Evolutionary conservation across 2,888 invertebrate species (phyloP).

Genomic region (Caenorhabditis japonica): DNA sequence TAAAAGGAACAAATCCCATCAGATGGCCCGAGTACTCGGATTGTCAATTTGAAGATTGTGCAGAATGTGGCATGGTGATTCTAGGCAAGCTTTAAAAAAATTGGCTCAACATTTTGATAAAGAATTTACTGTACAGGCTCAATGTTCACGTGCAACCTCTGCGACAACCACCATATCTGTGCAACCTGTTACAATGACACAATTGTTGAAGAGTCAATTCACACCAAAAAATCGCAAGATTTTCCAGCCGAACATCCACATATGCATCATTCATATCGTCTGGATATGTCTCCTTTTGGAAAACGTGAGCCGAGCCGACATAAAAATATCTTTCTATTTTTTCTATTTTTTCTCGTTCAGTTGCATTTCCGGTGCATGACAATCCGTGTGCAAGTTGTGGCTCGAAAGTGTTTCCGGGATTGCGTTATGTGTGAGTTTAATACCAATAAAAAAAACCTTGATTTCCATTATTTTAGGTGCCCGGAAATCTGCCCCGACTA

Average conservation of each 20-base stretch:
- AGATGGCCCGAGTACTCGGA: slow-evolving; percentile 54
- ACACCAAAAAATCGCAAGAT: slow-evolving; percentile 30
- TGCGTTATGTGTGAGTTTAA: slow-evolving; percentile 53
- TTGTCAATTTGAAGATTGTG: slow-evolving; percentile 51
- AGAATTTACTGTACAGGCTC: slow-evolving; percentile 32
- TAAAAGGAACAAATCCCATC: slow-evolving; percentile 47
- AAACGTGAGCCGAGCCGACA: slow-evolving; percentile 47
- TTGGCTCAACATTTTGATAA: neutral
- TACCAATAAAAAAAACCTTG: too few species aligned
- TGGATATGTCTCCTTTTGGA: slow-evolving; percentile 57
- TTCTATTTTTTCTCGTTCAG: slow-evolving; percentile 31
- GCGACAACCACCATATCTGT: slow-evolving; percentile 50
- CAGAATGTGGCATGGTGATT: slow-evolving; percentile 43
- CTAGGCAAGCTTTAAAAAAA: slow-evolving; percentile 16
- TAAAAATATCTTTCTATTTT: too few species aligned
- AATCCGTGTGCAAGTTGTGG: slow-evolving; percentile 55
- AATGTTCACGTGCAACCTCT: slow-evolving; percentile 55
- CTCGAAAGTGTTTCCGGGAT: slow-evolving; percentile 55
- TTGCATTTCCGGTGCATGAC: slow-evolving; percentile 57
- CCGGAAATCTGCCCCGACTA: slow-evolving; percentile 55
- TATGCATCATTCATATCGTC: slow-evolving; percentile 52
- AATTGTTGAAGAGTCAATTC: slow-evolving; percentile 44
- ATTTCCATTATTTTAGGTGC: slow-evolving; percentile 24
- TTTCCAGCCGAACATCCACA: slow-evolving; percentile 49
- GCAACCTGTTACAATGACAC: slow-evolving; percentile 52